phyloP scores from a whole-genome alignment of 2,797 vertebrate species.

The Pygocentrus nattereri region DNA sequence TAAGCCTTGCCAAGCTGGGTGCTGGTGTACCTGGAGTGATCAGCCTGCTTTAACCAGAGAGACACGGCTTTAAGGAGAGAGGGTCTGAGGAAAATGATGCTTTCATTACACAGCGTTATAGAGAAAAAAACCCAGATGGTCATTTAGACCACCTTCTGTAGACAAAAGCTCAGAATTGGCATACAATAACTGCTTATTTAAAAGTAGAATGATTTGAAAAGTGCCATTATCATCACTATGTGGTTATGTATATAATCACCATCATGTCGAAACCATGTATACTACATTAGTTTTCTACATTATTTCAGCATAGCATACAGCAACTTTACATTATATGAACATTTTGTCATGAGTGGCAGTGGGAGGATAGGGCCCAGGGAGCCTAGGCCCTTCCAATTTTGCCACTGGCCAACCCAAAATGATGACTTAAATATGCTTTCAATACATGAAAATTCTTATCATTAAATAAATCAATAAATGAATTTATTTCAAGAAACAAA shows the following conservation, averaged over 20 bases:
- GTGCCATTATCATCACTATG: background rate
- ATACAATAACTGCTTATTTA: background rate
- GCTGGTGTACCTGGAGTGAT: conserved; percentile 57
- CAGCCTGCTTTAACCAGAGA: conserved; percentile 53
- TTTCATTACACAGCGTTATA: conserved; percentile 37
- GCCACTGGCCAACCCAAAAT: no score
- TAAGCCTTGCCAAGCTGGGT: conserved; percentile 58
- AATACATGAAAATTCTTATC: no score
- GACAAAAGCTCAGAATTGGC: conserved; percentile 9
- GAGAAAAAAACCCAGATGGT: conserved; percentile 37
- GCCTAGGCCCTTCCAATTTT: no score
- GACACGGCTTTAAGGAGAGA: conserved; percentile 24
- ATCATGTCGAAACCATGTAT: no score
- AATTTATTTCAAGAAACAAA: no score
- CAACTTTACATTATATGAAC: no score
- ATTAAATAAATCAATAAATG: no score
- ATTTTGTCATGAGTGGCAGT: no score
- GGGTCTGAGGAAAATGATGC: background rate
- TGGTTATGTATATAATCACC: background rate
- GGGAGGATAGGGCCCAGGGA: no score
- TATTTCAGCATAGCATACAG: no score
- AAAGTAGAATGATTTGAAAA: background rate
- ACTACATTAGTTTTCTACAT: no score
- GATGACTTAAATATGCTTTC: no score
- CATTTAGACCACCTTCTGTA: background rate